A percentile compares a stretch with the other conserved stretches of the same genome.
Conservation (phyloP, 2,888 invertebrate genomes). For the Druceiella hillmani region DNA sequence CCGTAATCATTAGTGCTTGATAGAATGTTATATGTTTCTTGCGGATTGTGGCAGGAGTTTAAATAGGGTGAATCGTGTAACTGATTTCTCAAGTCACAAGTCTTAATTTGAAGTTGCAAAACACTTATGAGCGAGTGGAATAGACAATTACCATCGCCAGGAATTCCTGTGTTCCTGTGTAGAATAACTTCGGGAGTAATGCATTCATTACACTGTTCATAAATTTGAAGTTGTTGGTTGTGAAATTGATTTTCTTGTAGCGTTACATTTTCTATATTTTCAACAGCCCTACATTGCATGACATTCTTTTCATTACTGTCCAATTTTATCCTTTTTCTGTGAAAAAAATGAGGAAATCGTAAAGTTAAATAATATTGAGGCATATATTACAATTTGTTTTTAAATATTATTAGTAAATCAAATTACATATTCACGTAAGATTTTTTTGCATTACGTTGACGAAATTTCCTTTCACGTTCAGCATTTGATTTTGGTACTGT, state of each 20-base stretch:
- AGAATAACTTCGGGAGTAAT: constrained; percentile 28
- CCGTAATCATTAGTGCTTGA: constrained; percentile 28
- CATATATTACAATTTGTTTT: too few species aligned
- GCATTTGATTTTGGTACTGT: too few species aligned
- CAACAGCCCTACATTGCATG: too few species aligned
- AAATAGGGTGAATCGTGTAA: constrained; percentile 30
- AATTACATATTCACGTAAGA: too few species aligned
- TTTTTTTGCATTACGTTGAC: too few species aligned
- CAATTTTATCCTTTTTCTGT: too few species aligned
- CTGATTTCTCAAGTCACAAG: constrained; percentile 28
- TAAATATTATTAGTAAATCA: too few species aligned
- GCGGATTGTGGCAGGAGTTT: constrained; percentile 30
- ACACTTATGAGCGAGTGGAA: constrained; percentile 28
- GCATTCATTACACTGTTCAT: constrained; percentile 26
- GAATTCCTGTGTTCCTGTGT: constrained; percentile 27
- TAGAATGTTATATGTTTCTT: constrained; percentile 29
- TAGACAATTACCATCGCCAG: constrained; percentile 26
- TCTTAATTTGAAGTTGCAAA: constrained; percentile 29
- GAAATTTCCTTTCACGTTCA: too few species aligned
- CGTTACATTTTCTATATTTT: constrained; percentile 16
- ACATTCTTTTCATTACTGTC: too few species aligned
- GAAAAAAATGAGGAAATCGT: too few species aligned
- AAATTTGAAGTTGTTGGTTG: constrained; percentile 21
- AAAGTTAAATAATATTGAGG: too few species aligned
- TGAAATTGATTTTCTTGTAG: constrained; percentile 23